Evolutionary conservation across 2,797 vertebrate species (phyloP), one percentile per base, ranked within the genome.

Genomic region (Saxicola maurus): DNA sequence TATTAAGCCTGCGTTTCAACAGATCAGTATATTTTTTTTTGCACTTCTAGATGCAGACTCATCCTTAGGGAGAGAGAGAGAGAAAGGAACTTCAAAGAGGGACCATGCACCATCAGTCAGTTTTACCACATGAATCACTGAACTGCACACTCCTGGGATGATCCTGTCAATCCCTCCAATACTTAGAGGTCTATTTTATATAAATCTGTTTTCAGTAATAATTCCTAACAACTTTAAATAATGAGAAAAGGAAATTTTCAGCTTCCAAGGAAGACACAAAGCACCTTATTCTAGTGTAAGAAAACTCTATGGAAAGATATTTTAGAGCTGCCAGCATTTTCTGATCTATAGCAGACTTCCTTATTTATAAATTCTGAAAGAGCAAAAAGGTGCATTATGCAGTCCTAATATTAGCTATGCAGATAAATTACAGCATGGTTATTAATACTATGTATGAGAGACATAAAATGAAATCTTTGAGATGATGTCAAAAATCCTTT

Each of bases 101-200:
- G 7, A 69, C 33, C 35, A 15, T 8, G 21, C 11, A 72, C 40
- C 35, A 46, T 19, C 37, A 71, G 19, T 31, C 65, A 71, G 27
- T 49, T 60, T 59, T 13, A 74, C 6, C 31, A 71, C 10, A 48
- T 27, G 27, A 75, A 80, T 55, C n/a, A 30, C 46, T 35, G 20
- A 67, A 68, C 40, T 51, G 24, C 17, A 52, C 0, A 1, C 5
- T 79, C 45, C 10, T 0, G 2, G 23, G 15, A 16, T 57, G 31
- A 83, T 51, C 42, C 28, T 75, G 12, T 33, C 53, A 51, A 83
- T 43, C 28, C 17, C 60, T 43, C 8, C 31, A 27, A 28, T 45
- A 43, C 11, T 43, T 46, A 10, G 18, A 38, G 9, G 23, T 52
- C 30, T 53, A 38, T 83, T 90, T 77, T 55, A 24, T 38, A 35